These are phyloP conservation scores for Etia nguti DNA, from an alignment of 2,113 vertebrate genomes.

Conservation along the genomic window DNA sequence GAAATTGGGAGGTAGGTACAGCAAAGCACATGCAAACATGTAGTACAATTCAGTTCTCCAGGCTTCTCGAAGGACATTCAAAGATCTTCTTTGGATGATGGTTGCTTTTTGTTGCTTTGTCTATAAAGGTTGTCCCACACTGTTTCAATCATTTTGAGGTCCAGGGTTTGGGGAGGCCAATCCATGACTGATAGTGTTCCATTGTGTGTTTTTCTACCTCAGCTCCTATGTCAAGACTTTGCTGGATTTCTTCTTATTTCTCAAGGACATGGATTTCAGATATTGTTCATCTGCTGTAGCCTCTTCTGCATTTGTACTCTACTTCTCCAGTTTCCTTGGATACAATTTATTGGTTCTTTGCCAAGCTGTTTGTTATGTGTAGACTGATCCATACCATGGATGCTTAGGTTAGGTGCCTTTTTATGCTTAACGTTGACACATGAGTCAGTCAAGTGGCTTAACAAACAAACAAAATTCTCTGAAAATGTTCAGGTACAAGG, in stretches of 20 bases:
- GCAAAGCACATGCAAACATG: background rate
- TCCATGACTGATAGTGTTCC: background rate
- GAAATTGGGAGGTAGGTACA: background rate
- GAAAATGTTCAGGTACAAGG: background rate
- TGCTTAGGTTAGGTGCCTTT: background rate
- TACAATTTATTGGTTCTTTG: background rate
- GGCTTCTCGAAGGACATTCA: background rate
- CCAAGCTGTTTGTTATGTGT: background rate
- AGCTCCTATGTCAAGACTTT: background rate
- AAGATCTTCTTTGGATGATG: background rate
- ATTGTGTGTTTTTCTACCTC: background rate
- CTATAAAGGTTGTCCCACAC: background rate
- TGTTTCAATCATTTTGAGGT: background rate
- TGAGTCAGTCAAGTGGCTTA: background rate
- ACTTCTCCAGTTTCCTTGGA: background rate
- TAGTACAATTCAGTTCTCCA: background rate
- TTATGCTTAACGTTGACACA: background rate
- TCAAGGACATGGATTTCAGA: background rate
- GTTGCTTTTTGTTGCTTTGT: background rate
- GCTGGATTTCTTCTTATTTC: background rate
- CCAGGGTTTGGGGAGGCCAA: rapidly evolving
- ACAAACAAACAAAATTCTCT: background rate
- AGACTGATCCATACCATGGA: background rate
- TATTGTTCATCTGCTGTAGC: background rate
- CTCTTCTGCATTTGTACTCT: background rate